phyloP scores from a whole-genome alignment of 2,113 vertebrate genomes.

The Ursus arctos region DNA sequence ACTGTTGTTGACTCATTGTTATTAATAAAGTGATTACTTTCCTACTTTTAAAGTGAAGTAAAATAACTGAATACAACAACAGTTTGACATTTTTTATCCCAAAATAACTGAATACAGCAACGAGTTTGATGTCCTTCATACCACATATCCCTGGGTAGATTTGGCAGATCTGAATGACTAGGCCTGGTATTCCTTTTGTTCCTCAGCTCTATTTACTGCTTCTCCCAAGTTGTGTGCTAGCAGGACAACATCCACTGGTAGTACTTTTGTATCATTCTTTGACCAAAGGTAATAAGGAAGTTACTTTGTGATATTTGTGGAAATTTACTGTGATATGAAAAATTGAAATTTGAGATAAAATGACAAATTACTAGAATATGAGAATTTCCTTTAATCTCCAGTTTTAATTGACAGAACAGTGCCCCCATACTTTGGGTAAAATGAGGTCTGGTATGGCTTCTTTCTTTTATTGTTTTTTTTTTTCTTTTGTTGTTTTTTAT shows the following conservation, averaged over 20 bases:
- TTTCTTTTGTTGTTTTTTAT: not conserved
- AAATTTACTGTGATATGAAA: slow-evolving; percentile 53
- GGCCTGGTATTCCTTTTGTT: not conserved
- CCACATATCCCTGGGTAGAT: not conserved
- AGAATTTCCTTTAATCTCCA: not conserved
- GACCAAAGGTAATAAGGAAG: not conserved
- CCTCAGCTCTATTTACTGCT: not conserved
- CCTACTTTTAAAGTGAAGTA: slow-evolving; percentile 43
- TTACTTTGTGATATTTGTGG: slow-evolving; percentile 8
- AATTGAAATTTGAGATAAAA: slow-evolving; percentile 53
- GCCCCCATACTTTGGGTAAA: not conserved
- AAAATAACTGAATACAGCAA: not conserved
- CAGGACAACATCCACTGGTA: not conserved
- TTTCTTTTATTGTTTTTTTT: slow-evolving; percentile 2
- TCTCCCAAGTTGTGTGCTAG: not conserved
- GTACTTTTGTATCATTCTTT: slow-evolving; percentile 47
- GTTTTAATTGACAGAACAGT: not conserved
- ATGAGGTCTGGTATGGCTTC: slow-evolving; percentile 2
- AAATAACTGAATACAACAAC: slow-evolving; percentile 17
- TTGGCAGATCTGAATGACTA: not conserved
- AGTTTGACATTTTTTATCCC: not conserved
- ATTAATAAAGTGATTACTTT: slow-evolving; percentile 34
- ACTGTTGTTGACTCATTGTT: slow-evolving; percentile 6
- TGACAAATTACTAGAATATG: not conserved
- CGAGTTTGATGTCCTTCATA: not conserved